Percentiles rank a stretch among this genome's conserved stretches.
Conservation (phyloP, 2,888 invertebrate species). For the Orgyia antiqua region DNA sequence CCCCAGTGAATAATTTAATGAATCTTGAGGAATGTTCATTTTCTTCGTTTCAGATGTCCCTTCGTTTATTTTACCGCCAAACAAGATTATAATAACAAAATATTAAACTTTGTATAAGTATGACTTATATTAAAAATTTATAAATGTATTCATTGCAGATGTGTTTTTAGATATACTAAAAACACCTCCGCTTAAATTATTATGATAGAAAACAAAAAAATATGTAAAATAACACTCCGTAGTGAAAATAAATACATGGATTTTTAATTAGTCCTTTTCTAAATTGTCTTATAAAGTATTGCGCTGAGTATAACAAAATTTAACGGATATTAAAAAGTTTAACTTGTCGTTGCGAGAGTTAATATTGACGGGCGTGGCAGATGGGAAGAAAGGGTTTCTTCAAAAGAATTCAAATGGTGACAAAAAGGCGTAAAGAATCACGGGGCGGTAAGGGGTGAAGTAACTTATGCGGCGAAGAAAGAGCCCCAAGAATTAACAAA, state of each 20-base stretch:
- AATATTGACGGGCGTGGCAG: slow-evolving; percentile 79
- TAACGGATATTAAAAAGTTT: slow-evolving; percentile 79
- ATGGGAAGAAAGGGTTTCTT: slow-evolving; percentile 73
- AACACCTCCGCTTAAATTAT: too few relatives aligned
- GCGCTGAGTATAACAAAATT: slow-evolving; percentile 70
- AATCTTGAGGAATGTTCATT: slow-evolving; percentile 65
- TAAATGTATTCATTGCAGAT: too few relatives aligned
- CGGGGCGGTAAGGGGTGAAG: slow-evolving; percentile 60
- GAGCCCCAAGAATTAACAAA: slow-evolving; percentile 73
- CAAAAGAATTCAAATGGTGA: slow-evolving; percentile 76
- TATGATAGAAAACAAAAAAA: too few relatives aligned
- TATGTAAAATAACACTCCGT: too few relatives aligned
- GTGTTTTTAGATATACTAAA: too few relatives aligned
- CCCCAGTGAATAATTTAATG: slow-evolving; percentile 76
- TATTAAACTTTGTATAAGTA: neutral
- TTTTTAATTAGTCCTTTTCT: slow-evolving; percentile 22
- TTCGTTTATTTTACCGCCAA: slow-evolving; percentile 12
- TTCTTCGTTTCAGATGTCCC: slow-evolving; percentile 29
- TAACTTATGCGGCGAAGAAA: slow-evolving; percentile 78
- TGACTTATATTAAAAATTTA: neutral
- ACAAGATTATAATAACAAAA: neutral
- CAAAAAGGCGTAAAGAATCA: slow-evolving; percentile 78
- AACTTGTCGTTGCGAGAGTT: slow-evolving; percentile 65
- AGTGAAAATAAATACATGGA: slow-evolving; percentile 11
- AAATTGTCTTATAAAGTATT: slow-evolving; percentile 58